These are phyloP conservation scores for Lipophrys pholis DNA, from an alignment of 2,113 vertebrate species.

Conservation along the genomic window DNA sequence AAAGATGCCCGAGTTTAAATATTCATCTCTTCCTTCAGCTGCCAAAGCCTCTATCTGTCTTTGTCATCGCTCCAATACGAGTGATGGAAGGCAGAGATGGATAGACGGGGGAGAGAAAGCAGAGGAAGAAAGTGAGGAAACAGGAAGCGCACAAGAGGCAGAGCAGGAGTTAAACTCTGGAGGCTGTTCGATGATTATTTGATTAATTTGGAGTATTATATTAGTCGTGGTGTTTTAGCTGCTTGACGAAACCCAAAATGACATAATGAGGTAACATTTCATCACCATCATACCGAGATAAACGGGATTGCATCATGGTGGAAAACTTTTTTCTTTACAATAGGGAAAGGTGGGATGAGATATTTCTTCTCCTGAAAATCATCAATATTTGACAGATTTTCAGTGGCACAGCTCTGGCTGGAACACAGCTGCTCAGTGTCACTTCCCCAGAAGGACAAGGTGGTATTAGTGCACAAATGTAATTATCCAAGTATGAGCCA, in stretches of 20 bases:
- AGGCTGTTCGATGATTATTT: conserved; percentile 45
- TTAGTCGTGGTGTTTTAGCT: conserved; percentile 36
- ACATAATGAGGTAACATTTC: conserved; percentile 61
- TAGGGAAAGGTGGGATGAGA: neutral
- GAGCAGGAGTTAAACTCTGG: conserved; percentile 22
- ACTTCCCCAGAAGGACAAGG: neutral
- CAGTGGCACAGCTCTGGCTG: neutral
- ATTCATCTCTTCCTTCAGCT: conserved; percentile 73
- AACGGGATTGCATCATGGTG: conserved; percentile 1
- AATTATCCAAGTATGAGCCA: neutral
- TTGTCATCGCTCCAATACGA: conserved; percentile 39
- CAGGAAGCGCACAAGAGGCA: conserved; percentile 24
- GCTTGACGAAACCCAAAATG: conserved; percentile 49
- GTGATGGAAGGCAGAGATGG: conserved; percentile 41
- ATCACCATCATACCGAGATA: conserved; percentile 15
- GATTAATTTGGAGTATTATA: conserved; percentile 45
- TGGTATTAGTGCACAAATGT: neutral
- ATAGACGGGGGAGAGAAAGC: conserved; percentile 1
- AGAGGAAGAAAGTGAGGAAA: conserved; percentile 17
- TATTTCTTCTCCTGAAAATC: neutral
- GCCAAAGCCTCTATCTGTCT: conserved; percentile 67
- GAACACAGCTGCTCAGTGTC: neutral
- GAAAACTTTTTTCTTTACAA: conserved; percentile 8
- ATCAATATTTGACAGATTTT: neutral
- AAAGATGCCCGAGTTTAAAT: conserved; percentile 71